These are phyloP conservation scores for Druceiella hillmani DNA, from an alignment of 2,888 invertebrate species.

Conservation along the genomic window DNA sequence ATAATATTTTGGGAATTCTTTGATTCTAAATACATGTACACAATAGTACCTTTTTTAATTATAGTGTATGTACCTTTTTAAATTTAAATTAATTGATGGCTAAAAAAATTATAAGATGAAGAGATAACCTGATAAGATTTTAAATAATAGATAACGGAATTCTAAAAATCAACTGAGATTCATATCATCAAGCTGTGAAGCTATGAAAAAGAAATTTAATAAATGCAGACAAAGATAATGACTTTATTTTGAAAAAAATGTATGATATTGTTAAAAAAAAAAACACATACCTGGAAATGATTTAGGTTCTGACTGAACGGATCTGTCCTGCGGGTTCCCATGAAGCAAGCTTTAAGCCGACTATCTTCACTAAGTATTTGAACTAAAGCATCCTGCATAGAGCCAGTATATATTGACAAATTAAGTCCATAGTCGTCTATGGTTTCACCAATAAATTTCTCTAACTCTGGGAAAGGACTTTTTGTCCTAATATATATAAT, in stretches of 20 bases:
- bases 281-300: slow-evolving; percentile 58
- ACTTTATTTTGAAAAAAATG: too few species aligned
- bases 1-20: too few species aligned
- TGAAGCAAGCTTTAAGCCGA: slow-evolving; percentile 74
- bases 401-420: slow-evolving; percentile 60
- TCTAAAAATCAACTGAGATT: slow-evolving; percentile 1
- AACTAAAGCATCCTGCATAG: slow-evolving; percentile 67
- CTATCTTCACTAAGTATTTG: slow-evolving; percentile 53
- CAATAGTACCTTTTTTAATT: too few species aligned
- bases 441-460: slow-evolving; percentile 73
- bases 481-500: slow-evolving; percentile 77
- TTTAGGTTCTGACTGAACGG: slow-evolving; percentile 67
- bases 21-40: too few species aligned
- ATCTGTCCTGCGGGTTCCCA: slow-evolving; percentile 90
- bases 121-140: too few species aligned
- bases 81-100: too few species aligned
- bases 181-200: slow-evolving; percentile 2
- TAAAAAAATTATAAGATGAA: too few species aligned
- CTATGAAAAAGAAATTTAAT: slow-evolving; percentile 4
- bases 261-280: too few species aligned
- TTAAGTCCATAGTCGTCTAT: slow-evolving; percentile 67
- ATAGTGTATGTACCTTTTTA: too few species aligned
- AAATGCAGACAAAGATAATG: slow-evolving; percentile 7
- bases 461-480: slow-evolving; percentile 81
- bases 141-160: neutral